Base-by-base conservation (phyloP, 1,140 invertebrate species). In the Ceratoteleas bidentatus region DNA sequence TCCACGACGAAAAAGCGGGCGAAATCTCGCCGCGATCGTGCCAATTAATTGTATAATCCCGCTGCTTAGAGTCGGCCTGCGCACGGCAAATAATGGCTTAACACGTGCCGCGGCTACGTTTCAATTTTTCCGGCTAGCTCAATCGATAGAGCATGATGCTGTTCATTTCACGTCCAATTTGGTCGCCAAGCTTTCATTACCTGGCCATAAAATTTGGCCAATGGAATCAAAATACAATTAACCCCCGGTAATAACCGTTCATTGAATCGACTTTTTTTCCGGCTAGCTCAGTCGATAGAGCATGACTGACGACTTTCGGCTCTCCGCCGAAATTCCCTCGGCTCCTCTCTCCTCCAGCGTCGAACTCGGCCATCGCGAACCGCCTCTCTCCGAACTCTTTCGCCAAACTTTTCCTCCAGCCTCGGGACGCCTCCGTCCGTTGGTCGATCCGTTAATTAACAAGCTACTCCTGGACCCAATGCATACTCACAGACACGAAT, bases 401-500 rank as follows among this genome's bases (percentile, higher is more conserved):
- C 1, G 13, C 45, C 45, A 49, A 49, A 13, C 45, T 49, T 49
- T 49, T 49, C 13, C 13, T 14, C 45, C 40, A 43, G n/a, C 40
- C 8, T n/a, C 40, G 0, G n/a, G n/a, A 43, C n/a, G 40, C 40
- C 8, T 43, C 24, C 24, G 24, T 24, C 24, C 24, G 24, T 24
- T 24, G 4, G 24, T 24, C 24, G 24, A 24, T 24, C 4, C 24
- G 13, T 49, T n/a, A 49, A 49, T 49, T 13, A 49, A 49, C 13
- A 49, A 49, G 13, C 45, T 13, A 49, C 10, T 49, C 13, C 10
- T n/a, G 13, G 6, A 8, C 15, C 49, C 2, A 52, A 16, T 7
- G 15, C 7, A 83, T 88, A 92, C 91, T 92, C 83, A 92, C 92
- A 92, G 88, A 88, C 92, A 92, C 80, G 92, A 92, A 87, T 92